Evolutionary conservation across 2,888 invertebrate species (phyloP).

Genomic region (Ferdinandea cuprea): DNA sequence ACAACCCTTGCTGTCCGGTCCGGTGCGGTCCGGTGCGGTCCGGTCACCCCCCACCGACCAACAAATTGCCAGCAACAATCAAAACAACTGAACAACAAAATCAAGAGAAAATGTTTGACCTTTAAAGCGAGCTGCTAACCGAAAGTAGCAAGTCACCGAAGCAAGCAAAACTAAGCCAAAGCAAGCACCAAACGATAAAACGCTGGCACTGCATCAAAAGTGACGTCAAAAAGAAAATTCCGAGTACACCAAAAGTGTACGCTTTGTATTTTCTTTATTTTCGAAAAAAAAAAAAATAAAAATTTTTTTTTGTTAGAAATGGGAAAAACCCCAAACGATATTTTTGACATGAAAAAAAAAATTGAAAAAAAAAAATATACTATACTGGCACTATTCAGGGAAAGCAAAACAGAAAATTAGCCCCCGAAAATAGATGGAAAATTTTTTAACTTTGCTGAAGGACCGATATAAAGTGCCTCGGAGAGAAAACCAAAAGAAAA

Average conservation of each 20-base stretch:
- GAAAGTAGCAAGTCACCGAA: slow-evolving; percentile 46
- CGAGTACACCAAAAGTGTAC: slow-evolving; percentile 16
- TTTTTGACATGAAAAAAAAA: too few relatives aligned
- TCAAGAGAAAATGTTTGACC: slow-evolving; percentile 61
- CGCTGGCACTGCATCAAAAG: slow-evolving; percentile 69
- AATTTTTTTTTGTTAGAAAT: too few relatives aligned
- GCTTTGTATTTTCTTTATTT: slow-evolving; percentile 23
- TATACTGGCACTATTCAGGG: background rate
- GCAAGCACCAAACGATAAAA: slow-evolving; percentile 40
- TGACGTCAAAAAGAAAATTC: slow-evolving; percentile 63
- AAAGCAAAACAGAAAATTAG: slow-evolving; percentile 42
- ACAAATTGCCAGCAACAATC: slow-evolving; percentile 62
- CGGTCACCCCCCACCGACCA: background rate
- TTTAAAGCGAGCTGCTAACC: slow-evolving; percentile 55
- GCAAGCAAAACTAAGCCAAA: slow-evolving; percentile 22
- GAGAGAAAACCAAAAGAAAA: slow-evolving; percentile 14
- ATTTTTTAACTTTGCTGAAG: slow-evolving; percentile 30
- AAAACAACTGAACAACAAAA: slow-evolving; percentile 38
- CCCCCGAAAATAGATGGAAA: slow-evolving; percentile 55
- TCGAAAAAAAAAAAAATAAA: slow-evolving; percentile 4
- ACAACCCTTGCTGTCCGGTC: slow-evolving; percentile 1
- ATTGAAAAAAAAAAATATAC: slow-evolving; percentile 34
- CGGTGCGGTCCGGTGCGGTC: background rate
- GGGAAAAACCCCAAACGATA: slow-evolving; percentile 64
- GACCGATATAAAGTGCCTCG: slow-evolving; percentile 5